Evolutionary conservation across 1,140 invertebrate species (phyloP).

Genomic region (Aphelenchoides fujianensis): DNA sequence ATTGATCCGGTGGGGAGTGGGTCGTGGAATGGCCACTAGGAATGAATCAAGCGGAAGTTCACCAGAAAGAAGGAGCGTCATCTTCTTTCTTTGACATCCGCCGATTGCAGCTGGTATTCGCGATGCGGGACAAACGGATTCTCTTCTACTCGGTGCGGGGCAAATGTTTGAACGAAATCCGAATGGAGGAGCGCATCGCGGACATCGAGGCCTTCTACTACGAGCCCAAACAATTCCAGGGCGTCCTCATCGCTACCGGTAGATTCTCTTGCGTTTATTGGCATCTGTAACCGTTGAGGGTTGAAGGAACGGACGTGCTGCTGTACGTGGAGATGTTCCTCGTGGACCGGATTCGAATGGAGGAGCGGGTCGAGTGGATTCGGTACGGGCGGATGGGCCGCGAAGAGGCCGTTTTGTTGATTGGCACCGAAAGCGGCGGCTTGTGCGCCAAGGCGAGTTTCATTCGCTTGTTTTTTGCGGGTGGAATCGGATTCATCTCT

Average conservation of each 20-base stretch:
- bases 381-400: slow-evolving; percentile 84
- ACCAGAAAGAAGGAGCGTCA: no score
- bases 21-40: no score
- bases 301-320: slow-evolving; percentile 70
- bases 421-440: slow-evolving; percentile 77
- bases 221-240: slow-evolving; percentile 67
- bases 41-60: no score
- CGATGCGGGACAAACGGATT: slow-evolving; percentile 40
- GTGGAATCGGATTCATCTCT: no score
- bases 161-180: slow-evolving; percentile 75
- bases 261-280: no score
- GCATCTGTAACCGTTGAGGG: no score
- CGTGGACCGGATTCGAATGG: slow-evolving; percentile 74
- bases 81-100: slow-evolving; percentile 9
- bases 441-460: slow-evolving; percentile 82
- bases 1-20: no score
- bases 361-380: slow-evolving; percentile 74
- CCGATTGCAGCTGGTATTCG: slow-evolving; percentile 44
- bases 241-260: slow-evolving; percentile 52
- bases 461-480: no score
- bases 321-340: slow-evolving; percentile 79
- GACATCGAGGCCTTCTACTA: slow-evolving; percentile 76
- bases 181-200: slow-evolving; percentile 71
- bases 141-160: slow-evolving; percentile 68
- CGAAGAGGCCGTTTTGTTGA: slow-evolving; percentile 83